phyloP scores from a whole-genome alignment of 2,888 invertebrate species.

The Lithophane leautieri region DNA sequence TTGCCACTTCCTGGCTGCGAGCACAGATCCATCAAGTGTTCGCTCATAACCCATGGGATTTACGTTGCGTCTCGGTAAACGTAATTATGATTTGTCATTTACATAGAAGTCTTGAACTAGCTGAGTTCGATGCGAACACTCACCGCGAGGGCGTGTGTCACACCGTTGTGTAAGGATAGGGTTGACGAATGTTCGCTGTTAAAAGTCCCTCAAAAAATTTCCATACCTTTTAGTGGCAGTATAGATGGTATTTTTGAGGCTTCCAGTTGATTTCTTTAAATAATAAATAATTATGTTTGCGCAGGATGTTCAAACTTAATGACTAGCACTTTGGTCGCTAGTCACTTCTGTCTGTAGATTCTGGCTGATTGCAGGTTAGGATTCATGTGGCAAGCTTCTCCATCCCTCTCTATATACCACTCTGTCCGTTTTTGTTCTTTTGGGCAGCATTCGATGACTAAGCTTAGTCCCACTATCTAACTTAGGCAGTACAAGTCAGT shows the following conservation, averaged over 20 bases:
- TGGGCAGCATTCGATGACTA: not conserved
- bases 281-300: too few species aligned
- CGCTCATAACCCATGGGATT: conserved; percentile 51
- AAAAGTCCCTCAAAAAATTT: too few species aligned
- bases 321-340: too few species aligned
- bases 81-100: conserved; percentile 76
- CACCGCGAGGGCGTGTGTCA: conserved; percentile 35
- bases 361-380: not conserved
- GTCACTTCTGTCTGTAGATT: not conserved
- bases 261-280: too few species aligned
- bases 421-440: not conserved
- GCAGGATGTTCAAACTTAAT: too few species aligned
- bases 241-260: not conserved
- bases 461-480: not conserved
- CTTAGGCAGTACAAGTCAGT: too few species aligned
- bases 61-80: conserved; percentile 50
- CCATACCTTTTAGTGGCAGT: too few species aligned
- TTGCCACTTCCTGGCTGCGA: conserved; percentile 41
- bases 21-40: conserved; percentile 49
- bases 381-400: not conserved
- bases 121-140: conserved; percentile 56
- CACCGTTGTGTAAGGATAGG: conserved; percentile 47
- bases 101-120: conserved; percentile 70
- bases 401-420: not conserved
- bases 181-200: conserved; percentile 21